phyloP scores from a whole-genome alignment of 2,797 vertebrate species.

The Tapera naevia region DNA sequence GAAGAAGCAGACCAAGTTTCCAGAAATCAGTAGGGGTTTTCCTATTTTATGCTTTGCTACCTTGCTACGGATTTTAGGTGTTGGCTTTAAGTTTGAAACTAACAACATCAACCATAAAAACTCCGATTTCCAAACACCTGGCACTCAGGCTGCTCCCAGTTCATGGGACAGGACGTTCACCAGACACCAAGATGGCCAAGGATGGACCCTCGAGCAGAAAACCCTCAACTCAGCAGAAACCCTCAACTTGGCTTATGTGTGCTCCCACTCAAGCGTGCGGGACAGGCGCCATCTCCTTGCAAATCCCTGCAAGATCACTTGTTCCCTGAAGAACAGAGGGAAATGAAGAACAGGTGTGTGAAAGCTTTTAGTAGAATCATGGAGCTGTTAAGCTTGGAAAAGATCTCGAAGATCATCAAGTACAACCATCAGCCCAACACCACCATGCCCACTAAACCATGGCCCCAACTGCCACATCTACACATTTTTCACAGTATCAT shows the following conservation, averaged over 20 bases:
- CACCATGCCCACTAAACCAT: too few species aligned
- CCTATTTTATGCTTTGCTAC: background rate
- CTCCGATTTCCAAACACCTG: background rate
- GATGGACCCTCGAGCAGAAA: background rate
- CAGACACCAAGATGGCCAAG: background rate
- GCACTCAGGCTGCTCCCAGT: fast-evolving
- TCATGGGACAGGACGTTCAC: background rate
- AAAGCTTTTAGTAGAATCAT: background rate
- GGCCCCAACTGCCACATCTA: too few species aligned
- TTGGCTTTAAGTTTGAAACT: background rate
- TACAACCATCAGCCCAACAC: too few species aligned
- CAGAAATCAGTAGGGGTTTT: background rate
- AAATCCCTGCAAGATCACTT: background rate
- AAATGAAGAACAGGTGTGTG: background rate
- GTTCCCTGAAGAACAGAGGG: background rate
- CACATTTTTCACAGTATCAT: too few species aligned
- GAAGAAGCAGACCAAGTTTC: background rate
- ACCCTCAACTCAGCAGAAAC: too few species aligned
- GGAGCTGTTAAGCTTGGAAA: too few species aligned
- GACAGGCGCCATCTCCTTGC: background rate
- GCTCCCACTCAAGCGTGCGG: fast-evolving
- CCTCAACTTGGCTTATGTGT: too few species aligned
- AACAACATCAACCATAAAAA: background rate
- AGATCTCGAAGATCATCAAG: too few species aligned
- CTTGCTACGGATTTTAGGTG: background rate